Conservation (phyloP, 2,797 vertebrate species). For the Arrhamphus sclerolepis region DNA sequence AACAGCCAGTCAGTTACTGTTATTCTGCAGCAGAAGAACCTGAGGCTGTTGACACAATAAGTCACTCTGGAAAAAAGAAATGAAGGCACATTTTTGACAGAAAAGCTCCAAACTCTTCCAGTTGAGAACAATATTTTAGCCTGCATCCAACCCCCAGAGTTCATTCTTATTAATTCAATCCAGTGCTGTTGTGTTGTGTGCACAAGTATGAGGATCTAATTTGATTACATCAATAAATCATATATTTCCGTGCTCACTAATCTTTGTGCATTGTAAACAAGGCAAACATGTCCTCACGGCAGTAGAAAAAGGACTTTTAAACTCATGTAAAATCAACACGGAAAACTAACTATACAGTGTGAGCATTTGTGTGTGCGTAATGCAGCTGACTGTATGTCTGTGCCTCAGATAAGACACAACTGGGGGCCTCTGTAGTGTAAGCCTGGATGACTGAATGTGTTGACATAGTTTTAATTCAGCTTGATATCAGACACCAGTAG, state of each 20-base stretch:
- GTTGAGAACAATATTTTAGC: slow-evolving; percentile 48
- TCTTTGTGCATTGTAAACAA: slow-evolving; percentile 46
- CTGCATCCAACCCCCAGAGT: slow-evolving; percentile 38
- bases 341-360: slow-evolving; percentile 40
- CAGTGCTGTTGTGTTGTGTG: slow-evolving; percentile 37
- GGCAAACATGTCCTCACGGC: slow-evolving; percentile 8
- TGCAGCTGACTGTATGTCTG: slow-evolving; percentile 60
- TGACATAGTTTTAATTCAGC: slow-evolving; percentile 86
- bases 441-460: slow-evolving; percentile 80
- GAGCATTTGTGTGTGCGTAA: slow-evolving; percentile 20
- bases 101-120: slow-evolving; percentile 47
- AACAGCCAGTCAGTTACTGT: slow-evolving; percentile 53
- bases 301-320: slow-evolving; percentile 46
- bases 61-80: slow-evolving; percentile 30
- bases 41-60: slow-evolving; percentile 44
- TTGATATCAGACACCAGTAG: slow-evolving; percentile 83
- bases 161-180: slow-evolving; percentile 50
- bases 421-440: slow-evolving; percentile 73
- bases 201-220: slow-evolving; percentile 50
- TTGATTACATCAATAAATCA: slow-evolving; percentile 73
- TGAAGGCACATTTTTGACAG: slow-evolving; percentile 23
- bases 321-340: slow-evolving; percentile 53
- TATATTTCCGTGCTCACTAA: slow-evolving; percentile 55
- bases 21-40: slow-evolving; percentile 44
- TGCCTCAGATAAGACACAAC: slow-evolving; percentile 72